Base-by-base conservation (phyloP, 2,113 vertebrate species). In the Ameiurus melas region DNA sequence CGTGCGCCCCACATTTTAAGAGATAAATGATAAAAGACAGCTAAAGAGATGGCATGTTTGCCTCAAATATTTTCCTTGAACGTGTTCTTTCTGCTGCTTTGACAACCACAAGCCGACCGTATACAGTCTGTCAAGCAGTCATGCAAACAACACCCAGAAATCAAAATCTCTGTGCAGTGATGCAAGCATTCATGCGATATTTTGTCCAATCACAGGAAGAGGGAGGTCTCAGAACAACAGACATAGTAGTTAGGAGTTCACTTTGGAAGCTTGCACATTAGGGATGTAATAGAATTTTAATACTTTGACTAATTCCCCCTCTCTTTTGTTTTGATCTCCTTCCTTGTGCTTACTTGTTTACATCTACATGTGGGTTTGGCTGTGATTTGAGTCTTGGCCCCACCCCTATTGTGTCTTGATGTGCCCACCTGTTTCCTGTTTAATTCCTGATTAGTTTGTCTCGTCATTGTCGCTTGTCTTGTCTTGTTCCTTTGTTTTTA, bases 341-440 rank as follows among this genome's bases (percentile, higher is more conserved):
- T 82, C 30, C 1, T 3, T 60, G 30, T 25, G 19, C 79, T 36
- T 82, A 9, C 25, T 60, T 82, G 30, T 82, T 82, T 36, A 60
- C 5, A 58, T 19, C 55, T 58, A 33, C 30, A 36, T 60, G 30
- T 60, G 78, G 78, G n/a, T n/a, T 57, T 80, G 4, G 30, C 80
- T 36, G 80, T 10, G 57, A 82, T 60, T 82, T 82, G 30, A 36
- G 19, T 36, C 53, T 20, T 10, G 53, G 20, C 78, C n/a, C 16
- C 78, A 22, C n/a, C 53, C 53, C 55, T 25, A 82, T 82, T 82
- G 80, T 81, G 79, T 81, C 17, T 22, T 58, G 79, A 58, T 12
- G n/a, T 82, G 1, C 57, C 55, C 57, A 60, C 55, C 80, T 82
- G 55, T 60, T 60, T 82, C 80, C 80, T 82, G 55, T 82, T 60